Conservation (phyloP, 2,113 vertebrate genomes). For the Grus americana region DNA sequence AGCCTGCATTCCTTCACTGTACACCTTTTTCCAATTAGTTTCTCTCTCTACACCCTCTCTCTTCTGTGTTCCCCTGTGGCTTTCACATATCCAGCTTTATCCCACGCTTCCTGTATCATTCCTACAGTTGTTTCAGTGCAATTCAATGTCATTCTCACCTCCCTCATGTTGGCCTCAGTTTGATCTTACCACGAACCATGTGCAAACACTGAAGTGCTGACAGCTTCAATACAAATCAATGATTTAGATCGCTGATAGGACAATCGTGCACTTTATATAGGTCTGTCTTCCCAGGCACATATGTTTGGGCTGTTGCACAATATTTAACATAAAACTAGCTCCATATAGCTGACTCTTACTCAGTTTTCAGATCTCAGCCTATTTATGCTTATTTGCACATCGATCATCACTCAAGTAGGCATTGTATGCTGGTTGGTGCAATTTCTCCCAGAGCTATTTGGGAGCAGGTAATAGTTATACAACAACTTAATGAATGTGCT, state of each 20-base stretch:
- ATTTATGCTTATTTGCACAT: neutral
- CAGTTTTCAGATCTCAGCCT: neutral
- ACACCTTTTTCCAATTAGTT: conserved; percentile 14
- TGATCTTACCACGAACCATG: neutral
- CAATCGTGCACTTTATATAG: neutral
- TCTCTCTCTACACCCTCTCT: neutral
- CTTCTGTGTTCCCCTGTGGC: neutral
- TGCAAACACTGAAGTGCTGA: conserved; percentile 28
- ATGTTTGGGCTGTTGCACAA: neutral
- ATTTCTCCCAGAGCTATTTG: neutral
- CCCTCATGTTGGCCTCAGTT: neutral
- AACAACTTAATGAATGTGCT: neutral
- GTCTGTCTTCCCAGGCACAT: neutral
- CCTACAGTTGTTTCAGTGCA: conserved; percentile 6
- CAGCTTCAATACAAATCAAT: neutral
- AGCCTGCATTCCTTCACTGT: neutral
- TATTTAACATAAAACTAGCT: neutral
- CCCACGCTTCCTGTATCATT: neutral
- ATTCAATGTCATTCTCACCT: conserved; percentile 23
- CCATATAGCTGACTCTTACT: neutral
- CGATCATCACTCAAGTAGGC: neutral
- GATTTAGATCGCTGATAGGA: neutral
- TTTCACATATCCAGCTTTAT: conserved; percentile 2
- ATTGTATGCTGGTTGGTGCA: neutral
- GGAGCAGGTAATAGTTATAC: neutral